These are phyloP conservation scores for Esox niger DNA, from an alignment of 2,113 vertebrate species.

Conservation along the genomic window DNA sequence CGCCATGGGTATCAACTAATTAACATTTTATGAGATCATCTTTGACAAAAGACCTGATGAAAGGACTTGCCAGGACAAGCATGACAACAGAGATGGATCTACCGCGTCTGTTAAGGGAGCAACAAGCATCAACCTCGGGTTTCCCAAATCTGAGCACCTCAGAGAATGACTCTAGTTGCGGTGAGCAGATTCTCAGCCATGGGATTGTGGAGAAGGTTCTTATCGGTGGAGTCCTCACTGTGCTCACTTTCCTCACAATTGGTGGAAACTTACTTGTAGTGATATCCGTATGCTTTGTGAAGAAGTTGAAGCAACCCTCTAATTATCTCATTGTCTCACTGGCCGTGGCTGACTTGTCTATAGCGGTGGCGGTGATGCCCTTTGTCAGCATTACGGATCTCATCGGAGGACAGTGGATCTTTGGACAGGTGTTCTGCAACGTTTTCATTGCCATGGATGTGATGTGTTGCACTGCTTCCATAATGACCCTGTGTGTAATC, in stretches of 20 bases:
- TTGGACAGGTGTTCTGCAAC: constrained; percentile 77
- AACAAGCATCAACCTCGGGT: constrained; percentile 20
- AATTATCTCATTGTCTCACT: constrained; percentile 79
- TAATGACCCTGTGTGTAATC: constrained; percentile 80
- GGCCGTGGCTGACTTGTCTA: constrained; percentile 73
- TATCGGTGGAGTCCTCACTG: constrained; percentile 71
- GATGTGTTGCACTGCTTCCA: constrained; percentile 78
- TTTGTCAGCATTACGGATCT: constrained; percentile 79
- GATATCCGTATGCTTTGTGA: constrained; percentile 77
- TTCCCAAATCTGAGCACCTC: constrained; percentile 17
- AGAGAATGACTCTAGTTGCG: constrained; percentile 61
- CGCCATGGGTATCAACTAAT: constrained; percentile 4
- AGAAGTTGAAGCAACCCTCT: constrained; percentile 78
- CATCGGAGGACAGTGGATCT: constrained; percentile 78
- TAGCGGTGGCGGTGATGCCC: constrained; percentile 78
- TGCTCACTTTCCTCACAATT: constrained; percentile 73
- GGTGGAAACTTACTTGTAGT: constrained; percentile 75
- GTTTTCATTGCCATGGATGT: constrained; percentile 81
- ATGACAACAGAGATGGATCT: constrained; percentile 32
- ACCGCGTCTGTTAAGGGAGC: constrained; percentile 5
- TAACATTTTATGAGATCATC: constrained; percentile 14
- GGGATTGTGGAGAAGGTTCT: constrained; percentile 73
- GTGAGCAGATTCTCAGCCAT: constrained; percentile 70
- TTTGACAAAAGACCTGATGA: constrained; percentile 14
- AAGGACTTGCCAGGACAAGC: constrained; percentile 11